phyloP scores from a whole-genome alignment of 2,888 invertebrate genomes.

The Cremastobaeus sp. region DNA sequence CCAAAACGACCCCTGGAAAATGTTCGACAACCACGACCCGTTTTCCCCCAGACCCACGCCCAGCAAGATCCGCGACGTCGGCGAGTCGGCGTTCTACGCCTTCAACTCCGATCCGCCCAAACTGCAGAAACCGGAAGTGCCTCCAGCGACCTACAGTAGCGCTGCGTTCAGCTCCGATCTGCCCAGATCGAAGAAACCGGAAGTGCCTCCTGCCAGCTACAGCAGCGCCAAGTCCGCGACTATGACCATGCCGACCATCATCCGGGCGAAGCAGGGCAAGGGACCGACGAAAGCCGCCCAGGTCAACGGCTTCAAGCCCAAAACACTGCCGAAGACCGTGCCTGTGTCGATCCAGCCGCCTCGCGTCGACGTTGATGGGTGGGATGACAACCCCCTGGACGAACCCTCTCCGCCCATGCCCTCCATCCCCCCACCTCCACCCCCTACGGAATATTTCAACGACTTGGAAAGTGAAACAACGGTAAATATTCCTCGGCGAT shows the following conservation, averaged over 20 bases:
- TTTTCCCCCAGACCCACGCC: slow-evolving; percentile 79
- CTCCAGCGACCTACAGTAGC: too few relatives aligned
- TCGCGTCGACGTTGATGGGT: slow-evolving; percentile 33
- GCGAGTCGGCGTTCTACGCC: slow-evolving; percentile 70
- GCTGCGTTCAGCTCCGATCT: too few relatives aligned
- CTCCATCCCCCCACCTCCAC: slow-evolving; percentile 86
- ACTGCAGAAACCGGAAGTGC: slow-evolving; percentile 60
- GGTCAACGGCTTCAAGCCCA: slow-evolving; percentile 65
- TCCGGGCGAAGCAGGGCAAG: slow-evolving; percentile 83
- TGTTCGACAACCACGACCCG: slow-evolving; percentile 78
- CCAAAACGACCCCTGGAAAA: slow-evolving; percentile 79
- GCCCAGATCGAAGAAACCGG: background rate
- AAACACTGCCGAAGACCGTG: slow-evolving; percentile 67
- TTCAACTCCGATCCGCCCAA: slow-evolving; percentile 63
- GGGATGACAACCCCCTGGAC: slow-evolving; percentile 61
- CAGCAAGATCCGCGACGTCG: slow-evolving; percentile 65
- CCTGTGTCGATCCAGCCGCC: slow-evolving; percentile 28
- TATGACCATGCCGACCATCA: slow-evolving; percentile 85
- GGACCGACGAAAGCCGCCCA: slow-evolving; percentile 79
- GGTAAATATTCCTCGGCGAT: slow-evolving; percentile 66
- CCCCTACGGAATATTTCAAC: slow-evolving; percentile 80
- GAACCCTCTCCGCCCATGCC: slow-evolving; percentile 89
- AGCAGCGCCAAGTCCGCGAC: background rate
- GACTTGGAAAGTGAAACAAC: slow-evolving; percentile 66
- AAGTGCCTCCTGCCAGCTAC: too few relatives aligned